phyloP scores from a whole-genome alignment of 2,797 vertebrate genomes.

The Ctenopoma multispine region DNA sequence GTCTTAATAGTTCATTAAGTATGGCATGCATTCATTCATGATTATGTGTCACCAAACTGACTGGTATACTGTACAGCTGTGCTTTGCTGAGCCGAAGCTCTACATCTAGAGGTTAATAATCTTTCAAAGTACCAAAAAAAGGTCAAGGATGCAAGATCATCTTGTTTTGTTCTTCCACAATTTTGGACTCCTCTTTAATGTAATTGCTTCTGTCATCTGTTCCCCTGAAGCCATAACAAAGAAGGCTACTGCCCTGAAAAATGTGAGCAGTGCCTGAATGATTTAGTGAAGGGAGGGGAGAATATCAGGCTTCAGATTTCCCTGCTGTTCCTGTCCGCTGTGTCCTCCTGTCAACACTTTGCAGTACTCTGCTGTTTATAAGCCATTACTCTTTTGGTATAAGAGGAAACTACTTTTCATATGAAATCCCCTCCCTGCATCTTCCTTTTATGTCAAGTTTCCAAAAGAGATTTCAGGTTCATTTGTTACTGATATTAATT shows the following conservation, averaged over 20 bases:
- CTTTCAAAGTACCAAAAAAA: slow-evolving; percentile 33
- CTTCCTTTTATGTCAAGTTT: not conserved
- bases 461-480: not conserved
- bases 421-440: not conserved
- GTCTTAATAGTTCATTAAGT: too few species aligned
- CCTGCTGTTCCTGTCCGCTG: slow-evolving; percentile 45
- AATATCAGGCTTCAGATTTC: slow-evolving; percentile 55
- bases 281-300: slow-evolving; percentile 60
- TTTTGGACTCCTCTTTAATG: slow-evolving; percentile 56
- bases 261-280: slow-evolving; percentile 60
- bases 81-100: slow-evolving; percentile 10
- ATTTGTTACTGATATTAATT: not conserved
- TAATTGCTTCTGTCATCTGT: slow-evolving; percentile 65
- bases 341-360: slow-evolving; percentile 44
- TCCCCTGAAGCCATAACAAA: slow-evolving; percentile 58
- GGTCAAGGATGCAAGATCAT: slow-evolving; percentile 46
- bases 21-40: not conserved
- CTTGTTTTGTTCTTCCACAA: slow-evolving; percentile 41
- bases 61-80: not conserved
- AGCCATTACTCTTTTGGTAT: slow-evolving; percentile 40
- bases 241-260: slow-evolving; percentile 53
- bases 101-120: slow-evolving; percentile 24
- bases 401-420: slow-evolving; percentile 19
- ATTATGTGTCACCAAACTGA: not conserved
- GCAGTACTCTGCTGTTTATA: slow-evolving; percentile 33